A percentile compares a stretch with the other conserved stretches of the same genome.
These are phyloP conservation scores for Pseudanteris insignis DNA, from an alignment of 2,888 invertebrate genomes.

Conservation along the genomic window DNA sequence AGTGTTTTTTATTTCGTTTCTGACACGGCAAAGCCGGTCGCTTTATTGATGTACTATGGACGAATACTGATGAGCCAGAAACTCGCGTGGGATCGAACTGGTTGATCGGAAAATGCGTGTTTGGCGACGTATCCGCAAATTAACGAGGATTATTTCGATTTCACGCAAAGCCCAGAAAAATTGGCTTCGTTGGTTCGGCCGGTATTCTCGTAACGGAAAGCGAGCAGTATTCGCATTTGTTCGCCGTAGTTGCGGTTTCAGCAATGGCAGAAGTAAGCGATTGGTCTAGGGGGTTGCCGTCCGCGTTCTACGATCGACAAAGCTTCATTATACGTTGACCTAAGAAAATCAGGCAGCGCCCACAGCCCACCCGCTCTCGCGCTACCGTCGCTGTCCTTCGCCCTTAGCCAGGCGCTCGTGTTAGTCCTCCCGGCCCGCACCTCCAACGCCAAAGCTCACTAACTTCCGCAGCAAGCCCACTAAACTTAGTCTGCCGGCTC, in stretches of 20 bases:
- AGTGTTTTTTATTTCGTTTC: constrained; percentile 7
- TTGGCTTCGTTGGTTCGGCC: constrained; percentile 51
- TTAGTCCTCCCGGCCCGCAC: constrained; percentile 55
- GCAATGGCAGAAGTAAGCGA: too few relatives aligned
- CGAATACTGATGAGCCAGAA: constrained; percentile 29
- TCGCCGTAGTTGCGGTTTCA: too few relatives aligned
- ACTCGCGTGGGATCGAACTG: too few relatives aligned
- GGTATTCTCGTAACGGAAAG: constrained; percentile 54
- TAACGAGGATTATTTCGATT: constrained; percentile 21
- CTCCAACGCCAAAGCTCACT: constrained; percentile 5
- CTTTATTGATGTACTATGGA: constrained; percentile 15
- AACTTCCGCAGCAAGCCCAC: constrained; percentile 40
- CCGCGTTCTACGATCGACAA: constrained; percentile 49
- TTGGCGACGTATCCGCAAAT: too few relatives aligned
- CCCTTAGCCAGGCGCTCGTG: too few relatives aligned
- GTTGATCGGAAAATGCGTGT: too few relatives aligned
- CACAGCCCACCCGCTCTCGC: constrained; percentile 42
- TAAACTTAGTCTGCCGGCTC: constrained; percentile 40
- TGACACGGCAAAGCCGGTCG: constrained; percentile 20
- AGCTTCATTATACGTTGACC: constrained; percentile 67
- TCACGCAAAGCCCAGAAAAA: constrained; percentile 7
- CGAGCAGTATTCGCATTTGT: too few relatives aligned
- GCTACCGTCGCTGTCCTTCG: constrained; percentile 12
- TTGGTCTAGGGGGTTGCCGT: constrained; percentile 60
- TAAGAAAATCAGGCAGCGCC: constrained; percentile 65